Evolutionary conservation across 1,140 invertebrate species (phyloP).

Genomic region (Cydia splendana): DNA sequence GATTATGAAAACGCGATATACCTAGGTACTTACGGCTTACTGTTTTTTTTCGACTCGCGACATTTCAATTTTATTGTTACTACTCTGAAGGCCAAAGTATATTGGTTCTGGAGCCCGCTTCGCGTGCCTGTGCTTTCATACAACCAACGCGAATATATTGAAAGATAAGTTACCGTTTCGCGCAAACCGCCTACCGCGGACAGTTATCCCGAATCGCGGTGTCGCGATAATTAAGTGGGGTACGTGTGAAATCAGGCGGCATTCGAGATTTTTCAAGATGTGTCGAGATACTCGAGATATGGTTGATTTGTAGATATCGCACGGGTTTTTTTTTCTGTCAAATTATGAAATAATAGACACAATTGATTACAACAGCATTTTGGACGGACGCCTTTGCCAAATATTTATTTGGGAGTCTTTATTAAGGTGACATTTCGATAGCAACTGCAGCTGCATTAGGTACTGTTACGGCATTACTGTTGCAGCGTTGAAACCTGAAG

Average conservation of each 20-base stretch:
- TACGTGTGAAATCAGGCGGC: slow-evolving; percentile 24
- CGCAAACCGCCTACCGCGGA: slow-evolving; percentile 33
- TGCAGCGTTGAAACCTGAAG: too few species aligned
- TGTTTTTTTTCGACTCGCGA: too few species aligned
- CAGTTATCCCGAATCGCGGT: slow-evolving; percentile 44
- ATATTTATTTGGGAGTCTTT: too few species aligned
- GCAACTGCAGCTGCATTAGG: too few species aligned
- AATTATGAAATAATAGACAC: not conserved
- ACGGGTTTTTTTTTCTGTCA: not conserved
- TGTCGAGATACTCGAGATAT: not conserved
- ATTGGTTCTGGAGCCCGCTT: not conserved
- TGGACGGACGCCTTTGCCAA: too few species aligned
- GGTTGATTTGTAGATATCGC: not conserved
- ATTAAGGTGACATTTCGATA: too few species aligned
- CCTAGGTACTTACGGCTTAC: too few species aligned
- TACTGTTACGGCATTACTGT: too few species aligned
- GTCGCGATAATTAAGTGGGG: slow-evolving; percentile 25
- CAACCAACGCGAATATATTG: slow-evolving; percentile 39
- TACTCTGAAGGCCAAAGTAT: not conserved
- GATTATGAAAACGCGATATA: too few species aligned
- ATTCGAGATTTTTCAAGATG: not conserved
- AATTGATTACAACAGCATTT: too few species aligned
- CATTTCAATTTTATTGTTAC: not conserved
- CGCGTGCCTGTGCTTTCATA: not conserved
- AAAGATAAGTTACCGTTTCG: slow-evolving; percentile 46